These are phyloP conservation scores for Caprella mutica DNA, from an alignment of 2,888 invertebrate species.

Conservation along the genomic window DNA sequence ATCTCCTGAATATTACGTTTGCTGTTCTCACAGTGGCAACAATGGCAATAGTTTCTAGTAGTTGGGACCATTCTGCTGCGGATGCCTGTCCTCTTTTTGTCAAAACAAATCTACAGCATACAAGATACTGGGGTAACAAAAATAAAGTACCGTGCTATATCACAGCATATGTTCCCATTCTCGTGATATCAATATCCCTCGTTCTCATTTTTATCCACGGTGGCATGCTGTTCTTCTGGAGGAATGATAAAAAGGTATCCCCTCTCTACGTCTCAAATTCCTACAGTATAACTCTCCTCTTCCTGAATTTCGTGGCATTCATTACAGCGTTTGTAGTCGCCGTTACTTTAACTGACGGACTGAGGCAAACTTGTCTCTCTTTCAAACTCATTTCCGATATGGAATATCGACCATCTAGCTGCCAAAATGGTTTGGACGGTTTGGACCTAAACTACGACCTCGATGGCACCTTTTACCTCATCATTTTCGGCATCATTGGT, in stretches of 20 bases:
- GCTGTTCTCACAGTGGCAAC: not conserved
- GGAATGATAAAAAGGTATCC: not conserved
- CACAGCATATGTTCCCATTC: conserved; percentile 13
- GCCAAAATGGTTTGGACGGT: not conserved
- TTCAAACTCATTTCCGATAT: conserved; percentile 16
- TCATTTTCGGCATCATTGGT: not conserved
- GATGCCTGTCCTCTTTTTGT: conserved; percentile 16
- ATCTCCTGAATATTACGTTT: not conserved
- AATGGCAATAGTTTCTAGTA: conserved; percentile 5
- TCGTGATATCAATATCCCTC: conserved; percentile 7
- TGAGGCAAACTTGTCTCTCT: conserved; percentile 18
- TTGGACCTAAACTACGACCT: conserved; percentile 2
- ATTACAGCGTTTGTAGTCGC: conserved; percentile 4
- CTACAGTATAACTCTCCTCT: not conserved
- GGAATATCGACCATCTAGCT: not conserved
- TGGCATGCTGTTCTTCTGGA: conserved; percentile 14
- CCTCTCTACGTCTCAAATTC: not conserved
- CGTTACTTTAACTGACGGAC: conserved; percentile 13
- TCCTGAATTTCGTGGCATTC: not conserved
- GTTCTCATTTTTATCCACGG: conserved; percentile 8
- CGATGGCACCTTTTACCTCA: conserved; percentile 4
- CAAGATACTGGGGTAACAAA: conserved; percentile 15
- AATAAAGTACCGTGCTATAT: conserved; percentile 12
- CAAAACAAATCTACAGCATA: conserved; percentile 1
- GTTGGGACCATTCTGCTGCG: conserved; percentile 3